Evolutionary conservation across 2,888 invertebrate species (phyloP).

Genomic region (Didymodactylos carnosus): DNA sequence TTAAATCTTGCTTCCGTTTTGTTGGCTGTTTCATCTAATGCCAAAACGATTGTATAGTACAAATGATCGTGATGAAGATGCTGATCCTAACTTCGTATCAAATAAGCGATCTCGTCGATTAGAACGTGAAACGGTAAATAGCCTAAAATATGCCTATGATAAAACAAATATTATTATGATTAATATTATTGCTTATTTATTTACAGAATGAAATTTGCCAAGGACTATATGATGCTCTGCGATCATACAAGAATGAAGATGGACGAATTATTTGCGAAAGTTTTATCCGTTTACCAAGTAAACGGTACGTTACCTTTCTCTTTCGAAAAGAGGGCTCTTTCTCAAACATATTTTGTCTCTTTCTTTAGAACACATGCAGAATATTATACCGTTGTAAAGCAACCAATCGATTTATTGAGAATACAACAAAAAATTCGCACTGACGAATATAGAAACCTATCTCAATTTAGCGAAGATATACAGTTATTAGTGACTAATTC

Average conservation of each 20-base stretch:
- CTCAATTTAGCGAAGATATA: conserved; percentile 69
- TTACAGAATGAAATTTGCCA: background rate
- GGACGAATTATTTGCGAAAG: background rate
- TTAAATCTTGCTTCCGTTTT: background rate
- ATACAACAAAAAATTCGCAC: conserved; percentile 84
- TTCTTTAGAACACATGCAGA: conserved; percentile 21
- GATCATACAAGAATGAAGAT: background rate
- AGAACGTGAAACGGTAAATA: too few species aligned
- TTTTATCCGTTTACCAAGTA: background rate
- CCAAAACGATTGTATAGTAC: background rate
- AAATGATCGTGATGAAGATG: background rate
- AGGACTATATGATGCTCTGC: background rate
- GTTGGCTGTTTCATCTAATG: too few species aligned
- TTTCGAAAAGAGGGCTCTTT: too few species aligned
- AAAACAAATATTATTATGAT: too few species aligned
- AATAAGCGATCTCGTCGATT: background rate
- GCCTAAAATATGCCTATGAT: too few species aligned
- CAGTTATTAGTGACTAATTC: conserved; percentile 78
- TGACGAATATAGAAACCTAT: conserved; percentile 81
- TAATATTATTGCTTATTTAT: too few species aligned
- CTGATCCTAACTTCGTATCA: background rate
- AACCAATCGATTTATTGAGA: conserved; percentile 78
- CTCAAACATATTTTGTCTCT: background rate
- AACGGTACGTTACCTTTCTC: too few species aligned
- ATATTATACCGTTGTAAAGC: conserved; percentile 52